Evolutionary conservation across 2,797 vertebrate species (phyloP).

Genomic region (Lophotriccus pileatus): DNA sequence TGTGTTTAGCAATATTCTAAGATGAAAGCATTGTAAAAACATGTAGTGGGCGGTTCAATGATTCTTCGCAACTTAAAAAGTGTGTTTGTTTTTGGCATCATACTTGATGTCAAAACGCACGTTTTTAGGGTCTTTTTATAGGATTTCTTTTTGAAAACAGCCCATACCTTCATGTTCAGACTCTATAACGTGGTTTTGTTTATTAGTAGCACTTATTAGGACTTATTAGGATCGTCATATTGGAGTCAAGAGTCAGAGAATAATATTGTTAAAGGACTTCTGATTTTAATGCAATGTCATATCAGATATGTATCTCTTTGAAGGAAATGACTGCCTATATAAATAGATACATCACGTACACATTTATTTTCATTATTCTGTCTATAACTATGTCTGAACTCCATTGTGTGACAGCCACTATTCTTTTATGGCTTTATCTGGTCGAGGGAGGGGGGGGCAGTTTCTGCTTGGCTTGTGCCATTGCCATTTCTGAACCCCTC

Average conservation of each 20-base stretch:
- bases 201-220: neutral
- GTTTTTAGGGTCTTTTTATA: neutral
- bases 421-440: neutral
- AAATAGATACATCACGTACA: neutral
- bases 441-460: accelerated
- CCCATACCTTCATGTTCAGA: neutral
- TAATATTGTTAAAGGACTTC: neutral
- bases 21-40: neutral
- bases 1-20: neutral
- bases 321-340: neutral
- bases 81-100: neutral
- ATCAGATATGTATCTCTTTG: neutral
- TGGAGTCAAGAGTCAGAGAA: neutral
- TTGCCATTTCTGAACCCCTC: neutral
- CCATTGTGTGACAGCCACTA: neutral
- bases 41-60: neutral
- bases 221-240: neutral
- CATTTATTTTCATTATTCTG: conserved; percentile 8
- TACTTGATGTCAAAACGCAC: neutral
- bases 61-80: neutral
- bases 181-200: neutral
- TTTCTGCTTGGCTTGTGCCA: neutral
- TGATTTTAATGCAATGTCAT: neutral
- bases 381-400: neutral
- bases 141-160: neutral